Base-by-base conservation (phyloP, 2,113 vertebrate species). In the Megatriorchis doriae region DNA sequence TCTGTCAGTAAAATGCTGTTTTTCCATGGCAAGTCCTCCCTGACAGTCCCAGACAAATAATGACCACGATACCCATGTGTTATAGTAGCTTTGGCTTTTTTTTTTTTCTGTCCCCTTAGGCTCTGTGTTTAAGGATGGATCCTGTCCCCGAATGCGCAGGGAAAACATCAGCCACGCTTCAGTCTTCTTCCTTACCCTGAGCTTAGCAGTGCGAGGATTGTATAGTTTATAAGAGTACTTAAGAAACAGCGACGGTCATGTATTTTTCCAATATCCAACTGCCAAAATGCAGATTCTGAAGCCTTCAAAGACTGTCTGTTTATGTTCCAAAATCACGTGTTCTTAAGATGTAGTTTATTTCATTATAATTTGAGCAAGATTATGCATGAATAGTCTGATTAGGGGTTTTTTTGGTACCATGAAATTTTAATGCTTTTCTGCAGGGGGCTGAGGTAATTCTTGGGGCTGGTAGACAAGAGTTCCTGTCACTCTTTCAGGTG, bases 391-490 rank as follows among this genome's bases (percentile, higher is more conserved):
- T 52, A 45, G 47, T 42, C 62, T 71, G 73, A 81, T 81, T 34
- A 55, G 38, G 25, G 43, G 10, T 52, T 71, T 87, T 80, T 87
- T 65, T 6, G 2, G 15, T 83, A 38, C 70, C 45, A 13, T 84
- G 50, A 90, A 74, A 80, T 71, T 87, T 84, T 75, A 59, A 84
- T 91, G 47, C 20, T 52, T 56, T 62, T 93, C 63, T 56, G 67
- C 58, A 81, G 45, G 48, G 32, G 14, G 19, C 34, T 66, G 68
- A 32, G 55, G 32, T 43, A 18, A 40, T 42, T 78, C 77, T 86
- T 1, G 0, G 55, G 31, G 16, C 48, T 53, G 4, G 27, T 27
- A 63, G 40, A n/a, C 34, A 13, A 45, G 31, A 78, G 34, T n/a
- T 70, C 56, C 65, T 79, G 42, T 26, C 3, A 1, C 34, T 65